Percentiles rank a stretch among this genome's conserved stretches.
phyloP scores from a whole-genome alignment of 1,140 invertebrate species.

The Lordiphosa collinella region DNA sequence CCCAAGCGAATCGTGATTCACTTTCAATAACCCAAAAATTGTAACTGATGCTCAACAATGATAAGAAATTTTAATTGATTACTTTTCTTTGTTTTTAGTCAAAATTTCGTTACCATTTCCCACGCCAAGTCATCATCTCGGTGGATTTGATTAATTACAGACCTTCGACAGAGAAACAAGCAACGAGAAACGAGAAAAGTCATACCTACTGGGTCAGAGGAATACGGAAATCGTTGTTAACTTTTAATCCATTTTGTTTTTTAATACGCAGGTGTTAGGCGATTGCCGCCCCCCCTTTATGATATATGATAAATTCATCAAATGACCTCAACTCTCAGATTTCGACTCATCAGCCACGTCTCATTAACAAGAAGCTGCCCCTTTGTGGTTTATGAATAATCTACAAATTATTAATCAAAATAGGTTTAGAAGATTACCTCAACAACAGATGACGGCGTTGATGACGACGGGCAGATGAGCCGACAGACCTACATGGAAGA shows the following conservation, averaged over 20 bases:
- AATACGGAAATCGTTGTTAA: constrained; percentile 57
- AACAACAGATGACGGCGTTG: constrained; percentile 33
- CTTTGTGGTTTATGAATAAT: constrained; percentile 72
- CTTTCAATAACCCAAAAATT: too few relatives aligned
- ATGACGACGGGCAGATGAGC: constrained; percentile 2
- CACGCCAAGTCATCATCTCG: constrained; percentile 55
- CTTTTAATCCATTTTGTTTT: background rate
- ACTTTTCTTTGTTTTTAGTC: constrained; percentile 53
- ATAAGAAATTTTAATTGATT: constrained; percentile 79
- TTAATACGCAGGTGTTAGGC: constrained; percentile 68
- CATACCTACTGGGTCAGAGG: constrained; percentile 16
- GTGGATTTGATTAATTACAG: constrained; percentile 45
- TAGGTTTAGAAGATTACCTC: constrained; percentile 38
- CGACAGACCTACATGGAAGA: constrained; percentile 25
- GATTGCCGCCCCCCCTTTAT: constrained; percentile 49
- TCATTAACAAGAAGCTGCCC: constrained; percentile 73
- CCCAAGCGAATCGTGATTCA: background rate
- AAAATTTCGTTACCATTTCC: constrained; percentile 42
- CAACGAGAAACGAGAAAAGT: constrained; percentile 37
- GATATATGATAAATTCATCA: constrained; percentile 68
- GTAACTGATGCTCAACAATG: constrained; percentile 69
- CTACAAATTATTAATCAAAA: constrained; percentile 69
- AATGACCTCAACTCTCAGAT: constrained; percentile 75
- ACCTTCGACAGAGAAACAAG: constrained; percentile 25
- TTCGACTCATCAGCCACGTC: constrained; percentile 60